Evolutionary conservation across 2,888 invertebrate species (phyloP).

Genomic region (Ormyrus labotus): DNA sequence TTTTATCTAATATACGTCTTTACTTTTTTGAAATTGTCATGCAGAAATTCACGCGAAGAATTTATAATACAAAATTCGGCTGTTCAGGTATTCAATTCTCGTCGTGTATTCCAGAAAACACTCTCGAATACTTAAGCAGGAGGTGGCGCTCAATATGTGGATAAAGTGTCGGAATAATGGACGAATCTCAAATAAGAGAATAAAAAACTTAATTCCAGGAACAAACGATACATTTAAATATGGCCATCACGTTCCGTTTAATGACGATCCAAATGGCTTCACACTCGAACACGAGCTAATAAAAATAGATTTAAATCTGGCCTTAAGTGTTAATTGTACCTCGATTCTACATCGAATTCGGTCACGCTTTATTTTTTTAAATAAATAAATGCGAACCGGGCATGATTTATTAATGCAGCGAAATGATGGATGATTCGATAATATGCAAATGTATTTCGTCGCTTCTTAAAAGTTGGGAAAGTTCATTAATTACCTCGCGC

Average conservation of each 20-base stretch:
- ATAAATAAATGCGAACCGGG: background rate
- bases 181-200: conserved; percentile 59
- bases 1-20: no score
- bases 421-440: conserved; percentile 5
- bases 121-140: conserved; percentile 66
- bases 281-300: conserved; percentile 7
- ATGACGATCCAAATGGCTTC: conserved; percentile 37
- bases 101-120: conserved; percentile 59
- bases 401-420: no score
- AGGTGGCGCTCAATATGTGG: conserved; percentile 59
- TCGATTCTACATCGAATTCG: background rate
- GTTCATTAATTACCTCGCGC: conserved; percentile 23
- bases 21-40: background rate
- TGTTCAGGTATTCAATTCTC: conserved; percentile 64
- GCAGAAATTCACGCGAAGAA: background rate
- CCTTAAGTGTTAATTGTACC: conserved; percentile 1
- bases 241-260: conserved; percentile 20
- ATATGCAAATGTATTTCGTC: conserved; percentile 35
- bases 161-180: conserved; percentile 71
- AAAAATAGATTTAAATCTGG: background rate
- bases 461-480: conserved; percentile 10
- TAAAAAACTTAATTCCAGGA: conserved; percentile 31
- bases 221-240: conserved; percentile 19
- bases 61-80: conserved; percentile 33
- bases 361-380: background rate